These are phyloP conservation scores for Cavia aperea DNA, from an alignment of 2,113 vertebrate species.

Conservation along the genomic window DNA sequence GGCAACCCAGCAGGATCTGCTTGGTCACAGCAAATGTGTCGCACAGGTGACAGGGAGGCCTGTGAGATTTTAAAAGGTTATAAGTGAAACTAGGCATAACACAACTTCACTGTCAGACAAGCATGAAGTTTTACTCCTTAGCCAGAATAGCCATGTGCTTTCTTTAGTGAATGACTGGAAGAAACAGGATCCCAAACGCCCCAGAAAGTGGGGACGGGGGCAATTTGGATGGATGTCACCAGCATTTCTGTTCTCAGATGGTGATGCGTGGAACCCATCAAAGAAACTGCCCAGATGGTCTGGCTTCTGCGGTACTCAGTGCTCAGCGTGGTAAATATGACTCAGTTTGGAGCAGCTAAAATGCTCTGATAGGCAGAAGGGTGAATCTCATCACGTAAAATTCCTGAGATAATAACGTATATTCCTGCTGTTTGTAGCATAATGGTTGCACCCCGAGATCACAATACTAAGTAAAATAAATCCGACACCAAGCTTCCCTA, in stretches of 20 bases:
- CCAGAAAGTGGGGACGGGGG: background rate
- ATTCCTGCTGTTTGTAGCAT: background rate
- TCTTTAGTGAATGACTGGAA: background rate
- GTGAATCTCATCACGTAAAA: background rate
- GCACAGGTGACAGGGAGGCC: slow-evolving; percentile 70
- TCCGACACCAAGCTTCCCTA: background rate
- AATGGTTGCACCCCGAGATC: background rate
- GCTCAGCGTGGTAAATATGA: background rate
- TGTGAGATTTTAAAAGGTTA: slow-evolving; percentile 38
- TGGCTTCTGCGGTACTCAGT: background rate
- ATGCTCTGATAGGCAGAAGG: too few relatives aligned
- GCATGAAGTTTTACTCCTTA: rapidly evolving
- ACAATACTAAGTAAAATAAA: background rate
- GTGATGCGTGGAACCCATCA: background rate
- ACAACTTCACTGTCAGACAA: background rate
- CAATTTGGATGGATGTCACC: background rate
- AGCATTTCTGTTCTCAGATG: background rate
- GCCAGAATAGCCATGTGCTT: background rate
- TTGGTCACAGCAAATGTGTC: slow-evolving; percentile 55
- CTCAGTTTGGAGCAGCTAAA: background rate
- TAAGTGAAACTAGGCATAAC: background rate
- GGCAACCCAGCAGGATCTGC: background rate
- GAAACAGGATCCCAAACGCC: background rate
- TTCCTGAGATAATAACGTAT: background rate
- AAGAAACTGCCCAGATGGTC: background rate